Conservation (phyloP, 23 tunicate species). For the Halocynthia roretzi region DNA sequence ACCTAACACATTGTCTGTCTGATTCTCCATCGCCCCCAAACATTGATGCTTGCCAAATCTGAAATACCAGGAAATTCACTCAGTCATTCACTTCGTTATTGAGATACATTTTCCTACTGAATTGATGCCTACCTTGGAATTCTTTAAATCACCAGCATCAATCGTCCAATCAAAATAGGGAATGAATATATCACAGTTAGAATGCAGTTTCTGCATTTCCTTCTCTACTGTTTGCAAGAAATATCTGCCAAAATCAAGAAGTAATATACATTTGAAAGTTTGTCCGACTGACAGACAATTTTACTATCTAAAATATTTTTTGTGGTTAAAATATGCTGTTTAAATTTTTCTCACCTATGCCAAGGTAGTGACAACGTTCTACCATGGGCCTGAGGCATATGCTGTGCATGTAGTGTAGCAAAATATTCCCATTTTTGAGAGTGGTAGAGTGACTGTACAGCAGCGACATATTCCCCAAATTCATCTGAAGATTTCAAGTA, state of each 20-base stretch:
- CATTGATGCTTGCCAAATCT: conserved; percentile 54
- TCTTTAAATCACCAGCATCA: conserved; percentile 60
- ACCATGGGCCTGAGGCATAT: conserved; percentile 76
- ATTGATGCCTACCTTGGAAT: conserved; percentile 24
- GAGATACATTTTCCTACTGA: not conserved
- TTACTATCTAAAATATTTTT: not conserved
- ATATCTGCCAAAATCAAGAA: conserved; percentile 24
- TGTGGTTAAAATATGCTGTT: not conserved
- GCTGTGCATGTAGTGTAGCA: conserved; percentile 46
- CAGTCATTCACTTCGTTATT: not conserved
- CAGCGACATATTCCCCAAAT: conserved; percentile 30
- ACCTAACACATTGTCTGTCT: conserved; percentile 59
- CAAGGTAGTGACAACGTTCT: conserved; percentile 47
- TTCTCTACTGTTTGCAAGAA: conserved; percentile 49
- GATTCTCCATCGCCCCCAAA: conserved; percentile 77
- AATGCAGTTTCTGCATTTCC: conserved; percentile 44
- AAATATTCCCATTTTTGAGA: conserved; percentile 63
- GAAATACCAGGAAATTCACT: not conserved
- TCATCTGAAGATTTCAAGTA: conserved; percentile 22
- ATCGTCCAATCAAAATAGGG: conserved; percentile 94
- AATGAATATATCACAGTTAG: conserved; percentile 50
- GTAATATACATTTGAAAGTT: too few relatives aligned
- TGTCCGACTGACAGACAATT: not conserved
- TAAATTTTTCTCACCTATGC: conserved; percentile 52
- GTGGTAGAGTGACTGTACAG: conserved; percentile 39